These are phyloP conservation scores for Perizoma affinitatum DNA, from an alignment of 2,888 invertebrate species.

Conservation along the genomic window DNA sequence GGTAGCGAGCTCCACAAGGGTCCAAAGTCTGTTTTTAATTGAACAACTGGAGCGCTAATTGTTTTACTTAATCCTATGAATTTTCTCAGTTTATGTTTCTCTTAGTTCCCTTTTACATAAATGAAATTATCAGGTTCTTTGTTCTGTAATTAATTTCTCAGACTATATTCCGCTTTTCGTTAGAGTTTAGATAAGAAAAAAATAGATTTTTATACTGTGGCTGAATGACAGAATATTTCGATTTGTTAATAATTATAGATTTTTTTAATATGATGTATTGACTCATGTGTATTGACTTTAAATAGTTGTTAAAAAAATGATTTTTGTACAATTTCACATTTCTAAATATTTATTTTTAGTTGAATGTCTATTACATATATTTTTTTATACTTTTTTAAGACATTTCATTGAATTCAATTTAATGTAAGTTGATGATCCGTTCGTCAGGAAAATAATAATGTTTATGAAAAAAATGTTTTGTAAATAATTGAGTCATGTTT, in stretches of 20 bases:
- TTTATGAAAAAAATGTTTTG: constrained; percentile 15
- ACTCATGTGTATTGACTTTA: constrained; percentile 1
- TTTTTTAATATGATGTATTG: constrained; percentile 9
- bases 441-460: not conserved
- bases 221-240: constrained; percentile 6
- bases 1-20: no score
- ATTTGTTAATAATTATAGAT: constrained; percentile 18
- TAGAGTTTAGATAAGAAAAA: constrained; percentile 16
- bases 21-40: no score
- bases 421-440: constrained; percentile 11
- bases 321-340: constrained; percentile 10
- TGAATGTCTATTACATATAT: constrained; percentile 9
- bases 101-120: no score
- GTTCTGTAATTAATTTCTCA: not conserved
- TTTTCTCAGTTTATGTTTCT: no score
- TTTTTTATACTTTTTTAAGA: constrained; percentile 13
- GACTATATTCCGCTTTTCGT: constrained; percentile 10
- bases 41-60: no score
- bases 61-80: not conserved
- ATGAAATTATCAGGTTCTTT: no score
- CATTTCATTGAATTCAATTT: constrained; percentile 17
- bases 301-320: constrained; percentile 1
- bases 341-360: constrained; percentile 21
- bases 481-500: constrained; percentile 20
- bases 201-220: constrained; percentile 20